phyloP scores from a whole-genome alignment of 2,113 vertebrate species.

The Egretta garzetta region DNA sequence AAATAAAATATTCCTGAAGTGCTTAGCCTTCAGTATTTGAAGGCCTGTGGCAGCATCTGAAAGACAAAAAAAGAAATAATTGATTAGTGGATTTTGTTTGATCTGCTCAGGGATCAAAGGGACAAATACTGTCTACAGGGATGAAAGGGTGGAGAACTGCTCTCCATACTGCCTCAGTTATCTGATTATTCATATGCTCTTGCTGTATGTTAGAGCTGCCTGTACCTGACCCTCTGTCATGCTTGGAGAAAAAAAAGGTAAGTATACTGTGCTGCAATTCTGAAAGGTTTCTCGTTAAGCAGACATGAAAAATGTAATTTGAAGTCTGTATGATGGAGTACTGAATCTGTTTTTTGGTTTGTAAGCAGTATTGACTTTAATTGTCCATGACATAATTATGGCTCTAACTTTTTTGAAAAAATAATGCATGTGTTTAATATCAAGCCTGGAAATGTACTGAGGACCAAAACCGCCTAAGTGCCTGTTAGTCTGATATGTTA shows the following conservation, averaged over 20 bases:
- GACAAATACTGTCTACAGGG: slow-evolving; percentile 66
- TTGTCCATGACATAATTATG: neutral
- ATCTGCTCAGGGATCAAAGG: slow-evolving; percentile 69
- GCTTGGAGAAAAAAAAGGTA: neutral
- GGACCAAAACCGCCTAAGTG: neutral
- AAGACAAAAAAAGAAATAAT: slow-evolving; percentile 69
- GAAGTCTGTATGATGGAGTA: neutral
- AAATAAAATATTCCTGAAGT: slow-evolving; percentile 58
- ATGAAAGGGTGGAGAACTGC: slow-evolving; percentile 57
- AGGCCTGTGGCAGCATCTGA: slow-evolving; percentile 54
- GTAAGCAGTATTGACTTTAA: neutral
- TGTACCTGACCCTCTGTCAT: slow-evolving; percentile 36
- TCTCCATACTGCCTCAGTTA: slow-evolving; percentile 50
- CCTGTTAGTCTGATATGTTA: neutral
- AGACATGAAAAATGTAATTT: neutral
- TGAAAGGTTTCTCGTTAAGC: neutral
- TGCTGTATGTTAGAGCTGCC: neutral
- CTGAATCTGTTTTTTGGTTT: neutral
- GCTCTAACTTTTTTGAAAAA: neutral
- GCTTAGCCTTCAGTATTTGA: slow-evolving; percentile 57
- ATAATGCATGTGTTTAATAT: neutral
- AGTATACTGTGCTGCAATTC: neutral
- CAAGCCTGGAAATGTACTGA: neutral
- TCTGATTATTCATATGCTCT: slow-evolving; percentile 54
- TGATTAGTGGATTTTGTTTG: slow-evolving; percentile 69